Evolutionary conservation across 2,113 vertebrate species (phyloP).

Genomic region (Hypanus sabinus): DNA sequence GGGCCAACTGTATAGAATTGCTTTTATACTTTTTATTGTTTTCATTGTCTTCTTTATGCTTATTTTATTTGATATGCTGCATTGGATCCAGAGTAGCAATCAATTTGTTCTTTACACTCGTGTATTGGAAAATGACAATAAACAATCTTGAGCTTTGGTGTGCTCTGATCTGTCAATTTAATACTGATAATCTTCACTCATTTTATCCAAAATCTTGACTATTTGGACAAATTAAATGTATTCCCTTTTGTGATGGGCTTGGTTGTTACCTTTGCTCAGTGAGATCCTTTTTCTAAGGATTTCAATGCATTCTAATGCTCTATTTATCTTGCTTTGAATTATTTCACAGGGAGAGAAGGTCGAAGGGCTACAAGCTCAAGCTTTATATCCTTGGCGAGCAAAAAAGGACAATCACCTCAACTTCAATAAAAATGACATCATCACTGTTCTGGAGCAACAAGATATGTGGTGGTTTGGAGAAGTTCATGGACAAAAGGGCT

Average conservation of each 20-base stretch:
- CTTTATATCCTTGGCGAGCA: conserved; percentile 92
- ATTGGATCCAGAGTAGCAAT: no score
- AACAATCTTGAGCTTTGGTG: no score
- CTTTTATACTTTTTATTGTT: no score
- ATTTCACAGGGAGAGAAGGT: conserved; percentile 83
- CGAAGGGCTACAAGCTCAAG: conserved; percentile 92
- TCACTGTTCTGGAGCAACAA: conserved; percentile 94
- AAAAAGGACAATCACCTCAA: conserved; percentile 99
- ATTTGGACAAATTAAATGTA: no score
- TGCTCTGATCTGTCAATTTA: background rate
- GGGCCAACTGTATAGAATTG: no score
- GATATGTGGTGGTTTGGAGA: conserved; percentile 99
- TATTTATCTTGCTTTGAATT: background rate
- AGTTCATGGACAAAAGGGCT: conserved; percentile 93
- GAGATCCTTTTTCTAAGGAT: background rate
- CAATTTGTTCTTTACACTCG: no score
- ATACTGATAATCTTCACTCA: background rate
- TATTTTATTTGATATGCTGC: no score
- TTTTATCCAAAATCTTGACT: background rate
- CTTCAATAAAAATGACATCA: conserved; percentile 94
- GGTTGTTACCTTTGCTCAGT: background rate
- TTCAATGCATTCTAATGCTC: background rate
- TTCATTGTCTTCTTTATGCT: no score
- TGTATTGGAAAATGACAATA: no score
- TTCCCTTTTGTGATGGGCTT: background rate